phyloP scores from a whole-genome alignment of 2,888 invertebrate species.

The Philereme vetulata region DNA sequence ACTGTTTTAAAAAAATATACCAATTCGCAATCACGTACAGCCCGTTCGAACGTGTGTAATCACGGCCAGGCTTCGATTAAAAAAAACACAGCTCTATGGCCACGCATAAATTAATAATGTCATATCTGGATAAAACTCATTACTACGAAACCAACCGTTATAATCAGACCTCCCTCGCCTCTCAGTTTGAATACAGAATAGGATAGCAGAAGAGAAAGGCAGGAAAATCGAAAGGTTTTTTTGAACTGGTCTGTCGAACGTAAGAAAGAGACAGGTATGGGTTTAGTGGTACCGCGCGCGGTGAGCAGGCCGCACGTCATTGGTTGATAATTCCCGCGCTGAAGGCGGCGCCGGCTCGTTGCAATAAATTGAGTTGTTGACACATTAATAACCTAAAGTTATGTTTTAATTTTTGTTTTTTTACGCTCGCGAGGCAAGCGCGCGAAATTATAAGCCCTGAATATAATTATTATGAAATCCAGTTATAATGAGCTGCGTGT shows the following conservation, averaged over 20 bases:
- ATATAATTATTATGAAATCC: conserved; percentile 77
- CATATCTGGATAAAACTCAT: conserved; percentile 58
- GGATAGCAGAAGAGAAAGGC: conserved; percentile 22
- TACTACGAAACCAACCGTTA: conserved; percentile 48
- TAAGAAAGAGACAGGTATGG: conserved; percentile 57
- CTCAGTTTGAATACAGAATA: conserved; percentile 20
- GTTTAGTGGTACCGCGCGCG: conserved; percentile 32
- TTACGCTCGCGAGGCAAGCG: conserved; percentile 55
- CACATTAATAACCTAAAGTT: conserved; percentile 81
- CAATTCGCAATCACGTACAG: conserved; percentile 37
- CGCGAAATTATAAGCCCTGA: conserved; percentile 79
- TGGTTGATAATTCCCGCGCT: conserved; percentile 65
- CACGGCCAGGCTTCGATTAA: conserved; percentile 43
- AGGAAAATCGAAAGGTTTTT: conserved; percentile 29
- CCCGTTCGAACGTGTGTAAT: conserved; percentile 42
- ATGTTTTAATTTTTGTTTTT: conserved; percentile 80
- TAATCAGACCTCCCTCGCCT: conserved; percentile 38
- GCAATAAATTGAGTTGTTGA: conserved; percentile 85
- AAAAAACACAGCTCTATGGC: conserved; percentile 50
- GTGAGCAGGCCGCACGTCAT: conserved; percentile 56
- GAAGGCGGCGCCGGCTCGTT: conserved; percentile 75
- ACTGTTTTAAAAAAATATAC: conserved; percentile 19
- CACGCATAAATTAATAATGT: conserved; percentile 76
- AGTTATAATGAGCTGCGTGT: conserved; percentile 78
- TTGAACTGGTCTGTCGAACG: conserved; percentile 33